These are phyloP conservation scores for Meteorus colon DNA, from an alignment of 2,888 invertebrate species.

Conservation along the genomic window DNA sequence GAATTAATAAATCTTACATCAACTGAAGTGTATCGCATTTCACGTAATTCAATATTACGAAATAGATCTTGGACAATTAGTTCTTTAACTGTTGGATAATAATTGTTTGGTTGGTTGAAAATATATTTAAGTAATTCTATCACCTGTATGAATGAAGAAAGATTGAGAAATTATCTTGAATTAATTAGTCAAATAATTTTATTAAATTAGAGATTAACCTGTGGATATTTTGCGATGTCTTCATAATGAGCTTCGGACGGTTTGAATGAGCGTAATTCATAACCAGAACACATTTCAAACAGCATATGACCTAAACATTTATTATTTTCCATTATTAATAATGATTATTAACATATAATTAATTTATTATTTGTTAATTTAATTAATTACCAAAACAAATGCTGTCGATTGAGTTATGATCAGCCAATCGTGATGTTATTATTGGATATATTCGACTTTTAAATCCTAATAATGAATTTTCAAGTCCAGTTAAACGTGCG, in stretches of 20 bases:
- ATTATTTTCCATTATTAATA: background rate
- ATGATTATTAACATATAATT: background rate
- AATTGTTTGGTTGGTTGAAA: conserved; percentile 80
- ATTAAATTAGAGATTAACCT: conserved; percentile 75
- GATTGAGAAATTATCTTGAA: background rate
- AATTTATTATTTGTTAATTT: background rate
- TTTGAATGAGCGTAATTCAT: conserved; percentile 84
- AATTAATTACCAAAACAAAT: conserved; percentile 80
- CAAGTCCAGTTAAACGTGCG: conserved; percentile 89
- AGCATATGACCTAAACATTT: conserved; percentile 80
- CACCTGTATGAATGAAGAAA: conserved; percentile 75
- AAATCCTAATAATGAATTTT: conserved; percentile 88
- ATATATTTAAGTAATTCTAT: conserved; percentile 86
- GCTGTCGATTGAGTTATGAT: conserved; percentile 77
- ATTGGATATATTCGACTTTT: conserved; percentile 77
- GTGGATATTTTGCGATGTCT: conserved; percentile 82
- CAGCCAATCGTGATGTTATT: conserved; percentile 74
- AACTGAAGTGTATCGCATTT: conserved; percentile 86
- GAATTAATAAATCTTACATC: conserved; percentile 15
- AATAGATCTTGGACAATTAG: conserved; percentile 89
- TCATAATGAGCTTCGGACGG: conserved; percentile 84
- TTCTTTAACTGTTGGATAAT: conserved; percentile 86
- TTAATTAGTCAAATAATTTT: conserved; percentile 3
- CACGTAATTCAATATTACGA: conserved; percentile 89
- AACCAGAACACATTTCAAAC: conserved; percentile 93